A percentile compares a stretch with the other conserved stretches of the same genome.
phyloP scores from a whole-genome alignment of 2,888 invertebrate species.

The Leptopilina syphax region DNA sequence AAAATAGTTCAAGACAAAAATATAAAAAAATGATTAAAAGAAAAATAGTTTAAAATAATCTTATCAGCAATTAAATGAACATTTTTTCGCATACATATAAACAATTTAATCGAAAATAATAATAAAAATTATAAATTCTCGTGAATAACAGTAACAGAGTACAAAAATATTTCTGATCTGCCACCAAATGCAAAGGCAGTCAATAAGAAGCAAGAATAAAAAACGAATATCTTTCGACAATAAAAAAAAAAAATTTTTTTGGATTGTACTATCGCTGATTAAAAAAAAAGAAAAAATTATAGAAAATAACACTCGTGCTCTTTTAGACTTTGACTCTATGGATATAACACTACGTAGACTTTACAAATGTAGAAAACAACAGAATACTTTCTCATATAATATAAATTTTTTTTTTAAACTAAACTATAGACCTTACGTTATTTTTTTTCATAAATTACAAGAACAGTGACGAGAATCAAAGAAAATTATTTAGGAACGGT shows the following conservation, averaged over 20 bases:
- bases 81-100: too few relatives aligned
- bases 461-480: conserved; percentile 36
- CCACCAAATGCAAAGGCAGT: conserved; percentile 37
- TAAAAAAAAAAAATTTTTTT: background rate
- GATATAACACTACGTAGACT: conserved; percentile 73
- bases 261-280: conserved; percentile 15
- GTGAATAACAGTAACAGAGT: too few relatives aligned
- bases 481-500: conserved; percentile 28
- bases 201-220: background rate
- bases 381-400: conserved; percentile 64
- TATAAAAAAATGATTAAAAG: too few relatives aligned
- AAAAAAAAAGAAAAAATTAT: background rate
- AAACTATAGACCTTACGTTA: conserved; percentile 43
- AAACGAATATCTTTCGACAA: background rate
- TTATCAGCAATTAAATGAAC: too few relatives aligned
- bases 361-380: conserved; percentile 71
- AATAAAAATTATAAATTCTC: too few relatives aligned
- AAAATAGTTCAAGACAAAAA: too few relatives aligned
- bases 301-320: conserved; percentile 26
- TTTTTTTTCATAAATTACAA: conserved; percentile 21
- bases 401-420: conserved; percentile 60
- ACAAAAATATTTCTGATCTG: conserved; percentile 20
- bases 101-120: too few relatives aligned
- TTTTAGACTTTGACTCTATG: conserved; percentile 57
- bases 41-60: too few relatives aligned